Evolutionary conservation across 2,888 invertebrate genomes (phyloP).

Genomic region (Stramonita haemastoma): DNA sequence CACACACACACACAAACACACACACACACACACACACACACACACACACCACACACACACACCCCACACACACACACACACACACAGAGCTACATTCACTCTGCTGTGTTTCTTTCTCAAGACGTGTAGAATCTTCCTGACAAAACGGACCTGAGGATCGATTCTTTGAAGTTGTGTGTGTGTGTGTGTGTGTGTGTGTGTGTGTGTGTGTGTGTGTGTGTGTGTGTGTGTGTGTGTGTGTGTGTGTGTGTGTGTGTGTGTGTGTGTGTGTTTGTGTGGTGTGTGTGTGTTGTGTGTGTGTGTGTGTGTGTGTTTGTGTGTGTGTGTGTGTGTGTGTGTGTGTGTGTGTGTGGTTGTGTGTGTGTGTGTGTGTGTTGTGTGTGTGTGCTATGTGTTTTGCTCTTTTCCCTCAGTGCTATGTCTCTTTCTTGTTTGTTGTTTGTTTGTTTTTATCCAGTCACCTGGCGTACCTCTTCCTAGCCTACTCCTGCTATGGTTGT

Average conservation of each 20-base stretch:
- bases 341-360: not conserved
- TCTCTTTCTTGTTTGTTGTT: too few relatives aligned
- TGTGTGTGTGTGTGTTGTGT: not conserved
- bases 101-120: too few relatives aligned
- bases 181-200: not conserved
- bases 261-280: not conserved
- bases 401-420: too few relatives aligned
- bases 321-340: not conserved
- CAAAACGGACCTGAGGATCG: too few relatives aligned
- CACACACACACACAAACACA: too few relatives aligned
- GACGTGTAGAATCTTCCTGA: too few relatives aligned
- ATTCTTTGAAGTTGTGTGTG: not conserved
- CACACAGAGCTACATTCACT: not conserved
- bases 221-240: not conserved
- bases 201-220: not conserved
- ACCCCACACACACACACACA: not conserved
- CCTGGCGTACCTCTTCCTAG: too few relatives aligned
- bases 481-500: too few relatives aligned
- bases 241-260: not conserved
- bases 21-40: too few relatives aligned
- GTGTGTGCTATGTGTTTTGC: not conserved
- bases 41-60: too few relatives aligned
- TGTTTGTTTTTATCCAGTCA: too few relatives aligned
- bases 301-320: conserved; percentile 6
- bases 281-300: not conserved